Evolutionary conservation across 2,113 vertebrate species (phyloP).

Genomic region (Polypterus bichir): DNA sequence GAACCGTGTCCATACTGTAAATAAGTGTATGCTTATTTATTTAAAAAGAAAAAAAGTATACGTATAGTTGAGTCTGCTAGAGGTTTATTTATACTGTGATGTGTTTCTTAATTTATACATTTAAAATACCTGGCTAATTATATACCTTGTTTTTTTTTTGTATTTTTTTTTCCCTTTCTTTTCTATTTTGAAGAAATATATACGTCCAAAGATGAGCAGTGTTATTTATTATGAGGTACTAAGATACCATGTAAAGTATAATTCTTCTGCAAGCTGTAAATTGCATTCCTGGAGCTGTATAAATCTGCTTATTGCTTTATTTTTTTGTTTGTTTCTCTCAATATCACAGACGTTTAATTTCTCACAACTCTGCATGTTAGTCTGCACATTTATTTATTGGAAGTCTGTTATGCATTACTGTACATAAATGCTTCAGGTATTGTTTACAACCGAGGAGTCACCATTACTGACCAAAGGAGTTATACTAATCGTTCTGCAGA

Average conservation of each 20-base stretch:
- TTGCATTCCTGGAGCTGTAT: slow-evolving; percentile 83
- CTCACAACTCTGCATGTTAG: slow-evolving; percentile 76
- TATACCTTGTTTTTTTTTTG: slow-evolving; percentile 72
- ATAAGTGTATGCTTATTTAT: slow-evolving; percentile 99
- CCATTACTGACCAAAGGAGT: slow-evolving; percentile 88
- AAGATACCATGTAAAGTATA: slow-evolving; percentile 83
- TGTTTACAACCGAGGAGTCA: slow-evolving; percentile 84
- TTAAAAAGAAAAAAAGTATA: slow-evolving; percentile 86
- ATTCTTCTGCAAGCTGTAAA: slow-evolving; percentile 77
- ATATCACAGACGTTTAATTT: slow-evolving; percentile 28
- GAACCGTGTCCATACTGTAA: slow-evolving; percentile 94
- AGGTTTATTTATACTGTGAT: slow-evolving; percentile 99
- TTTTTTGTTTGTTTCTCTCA: slow-evolving; percentile 51
- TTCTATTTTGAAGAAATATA: slow-evolving; percentile 86
- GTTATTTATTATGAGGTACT: slow-evolving; percentile 98
- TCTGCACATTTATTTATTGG: slow-evolving; percentile 97
- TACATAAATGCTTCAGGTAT: slow-evolving; percentile 77
- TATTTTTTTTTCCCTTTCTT: slow-evolving; percentile 27
- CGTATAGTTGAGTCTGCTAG: slow-evolving; percentile 96
- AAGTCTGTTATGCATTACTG: slow-evolving; percentile 73
- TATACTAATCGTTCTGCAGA: slow-evolving; percentile 48
- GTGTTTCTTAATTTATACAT: slow-evolving; percentile 99
- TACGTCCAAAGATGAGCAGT: slow-evolving; percentile 98
- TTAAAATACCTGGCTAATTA: slow-evolving; percentile 91
- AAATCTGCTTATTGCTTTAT: slow-evolving; percentile 61